Evolutionary conservation across 2,113 vertebrate species (phyloP).

Genomic region (Micronycteris hirsuta): DNA sequence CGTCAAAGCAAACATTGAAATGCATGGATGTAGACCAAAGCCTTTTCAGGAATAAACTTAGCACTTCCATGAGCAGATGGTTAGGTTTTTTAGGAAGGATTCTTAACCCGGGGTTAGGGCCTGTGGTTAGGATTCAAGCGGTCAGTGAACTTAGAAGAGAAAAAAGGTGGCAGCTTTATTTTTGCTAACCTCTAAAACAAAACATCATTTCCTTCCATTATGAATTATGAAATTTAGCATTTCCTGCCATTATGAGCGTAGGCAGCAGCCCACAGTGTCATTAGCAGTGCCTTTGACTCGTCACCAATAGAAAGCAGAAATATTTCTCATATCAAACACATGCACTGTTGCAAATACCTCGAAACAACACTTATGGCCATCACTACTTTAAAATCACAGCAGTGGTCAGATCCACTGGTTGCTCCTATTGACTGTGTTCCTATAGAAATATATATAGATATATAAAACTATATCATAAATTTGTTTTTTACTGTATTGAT

Average conservation of each 20-base stretch:
- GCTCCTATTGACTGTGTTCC: not conserved
- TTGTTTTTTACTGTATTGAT: not conserved
- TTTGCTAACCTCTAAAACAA: constrained; percentile 19
- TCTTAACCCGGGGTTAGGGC: not conserved
- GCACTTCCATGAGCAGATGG: not conserved
- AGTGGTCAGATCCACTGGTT: not conserved
- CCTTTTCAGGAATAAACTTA: not conserved
- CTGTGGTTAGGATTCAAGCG: not conserved
- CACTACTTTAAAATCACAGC: not conserved
- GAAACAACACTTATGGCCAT: not conserved
- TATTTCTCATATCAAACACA: not conserved
- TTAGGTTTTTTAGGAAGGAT: not conserved
- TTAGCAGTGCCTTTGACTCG: not conserved
- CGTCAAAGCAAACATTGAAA: not conserved
- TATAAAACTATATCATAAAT: not conserved
- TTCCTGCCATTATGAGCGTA: constrained; percentile 45
- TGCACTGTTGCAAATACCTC: not conserved
- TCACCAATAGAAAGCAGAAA: not conserved
- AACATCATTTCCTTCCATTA: constrained; percentile 56
- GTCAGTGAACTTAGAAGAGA: not conserved
- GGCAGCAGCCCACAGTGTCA: not conserved
- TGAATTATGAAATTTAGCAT: constrained; percentile 32
- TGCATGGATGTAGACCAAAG: not conserved
- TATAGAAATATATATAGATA: not conserved
- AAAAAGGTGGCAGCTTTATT: not conserved